phyloP scores from a whole-genome alignment of 1,140 invertebrate species.

The Ceratitis capitata region DNA sequence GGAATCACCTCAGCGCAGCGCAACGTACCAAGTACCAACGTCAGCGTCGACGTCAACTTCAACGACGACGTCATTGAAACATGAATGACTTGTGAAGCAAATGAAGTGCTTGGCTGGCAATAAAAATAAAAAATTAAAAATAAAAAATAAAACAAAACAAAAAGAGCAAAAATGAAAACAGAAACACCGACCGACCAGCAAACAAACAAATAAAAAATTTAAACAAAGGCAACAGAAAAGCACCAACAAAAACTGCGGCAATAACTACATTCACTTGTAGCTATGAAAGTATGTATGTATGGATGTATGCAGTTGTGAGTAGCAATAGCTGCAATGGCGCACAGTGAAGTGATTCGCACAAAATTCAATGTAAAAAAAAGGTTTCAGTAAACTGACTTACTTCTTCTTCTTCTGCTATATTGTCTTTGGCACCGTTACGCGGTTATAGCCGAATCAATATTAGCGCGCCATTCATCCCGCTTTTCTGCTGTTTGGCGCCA shows the following conservation, averaged over 20 bases:
- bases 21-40: too few relatives aligned
- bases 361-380: too few relatives aligned
- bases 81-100: constrained; percentile 64
- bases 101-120: constrained; percentile 56
- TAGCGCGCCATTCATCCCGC: too few relatives aligned
- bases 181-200: constrained; percentile 33
- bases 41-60: neutral
- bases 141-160: neutral
- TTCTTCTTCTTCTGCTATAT: too few relatives aligned
- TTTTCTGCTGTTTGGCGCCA: too few relatives aligned
- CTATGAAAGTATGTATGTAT: neutral
- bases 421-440: too few relatives aligned
- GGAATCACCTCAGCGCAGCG: neutral
- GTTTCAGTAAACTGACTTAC: too few relatives aligned
- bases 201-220: constrained; percentile 36
- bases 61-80: constrained; percentile 20
- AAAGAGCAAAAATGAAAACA: neutral
- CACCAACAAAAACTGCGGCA: constrained; percentile 12
- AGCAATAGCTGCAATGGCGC: constrained; percentile 21
- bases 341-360: too few relatives aligned
- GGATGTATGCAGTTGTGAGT: too few relatives aligned
- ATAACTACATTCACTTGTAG: too few relatives aligned
- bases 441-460: too few relatives aligned
- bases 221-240: constrained; percentile 38
- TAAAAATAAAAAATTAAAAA: neutral